Conservation (phyloP, 1,140 invertebrate genomes). For the Drosophila erecta region DNA sequence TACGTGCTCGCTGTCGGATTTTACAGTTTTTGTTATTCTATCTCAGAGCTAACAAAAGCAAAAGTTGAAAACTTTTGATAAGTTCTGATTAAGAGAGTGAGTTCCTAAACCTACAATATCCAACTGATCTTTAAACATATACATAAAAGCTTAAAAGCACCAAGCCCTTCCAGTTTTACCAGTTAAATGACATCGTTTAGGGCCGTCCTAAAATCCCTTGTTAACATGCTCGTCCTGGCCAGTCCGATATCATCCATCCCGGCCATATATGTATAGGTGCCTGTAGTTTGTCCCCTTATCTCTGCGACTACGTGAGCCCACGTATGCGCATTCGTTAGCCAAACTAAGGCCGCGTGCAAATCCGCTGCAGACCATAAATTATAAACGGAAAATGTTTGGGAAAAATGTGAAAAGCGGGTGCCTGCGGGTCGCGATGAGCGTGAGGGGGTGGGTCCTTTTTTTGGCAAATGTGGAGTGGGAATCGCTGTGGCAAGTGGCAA, state of each 20-base stretch:
- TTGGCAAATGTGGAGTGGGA: slow-evolving; percentile 13
- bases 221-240: slow-evolving; percentile 33
- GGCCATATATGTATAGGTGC: background rate
- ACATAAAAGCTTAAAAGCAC: background rate
- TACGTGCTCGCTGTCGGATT: background rate
- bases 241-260: slow-evolving; percentile 34
- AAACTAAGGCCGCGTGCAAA: slow-evolving; percentile 72
- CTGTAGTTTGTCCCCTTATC: slow-evolving; percentile 59
- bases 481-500: slow-evolving; percentile 30
- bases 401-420: slow-evolving; percentile 45
- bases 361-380: slow-evolving; percentile 73
- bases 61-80: too few species aligned
- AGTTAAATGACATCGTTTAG: slow-evolving; percentile 14
- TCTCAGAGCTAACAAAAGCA: too few species aligned
- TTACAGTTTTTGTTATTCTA: background rate
- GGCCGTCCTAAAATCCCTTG: slow-evolving; percentile 21
- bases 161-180: background rate
- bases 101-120: background rate
- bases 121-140: background rate
- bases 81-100: too few species aligned
- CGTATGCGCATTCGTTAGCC: slow-evolving; percentile 78
- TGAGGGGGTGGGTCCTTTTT: slow-evolving; percentile 28
- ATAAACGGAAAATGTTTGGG: slow-evolving; percentile 48
- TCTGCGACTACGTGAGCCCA: slow-evolving; percentile 65
- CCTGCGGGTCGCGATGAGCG: slow-evolving; percentile 53